phyloP scores from a whole-genome alignment of 2,797 vertebrate genomes.

The Pseudocheirus occidentalis region DNA sequence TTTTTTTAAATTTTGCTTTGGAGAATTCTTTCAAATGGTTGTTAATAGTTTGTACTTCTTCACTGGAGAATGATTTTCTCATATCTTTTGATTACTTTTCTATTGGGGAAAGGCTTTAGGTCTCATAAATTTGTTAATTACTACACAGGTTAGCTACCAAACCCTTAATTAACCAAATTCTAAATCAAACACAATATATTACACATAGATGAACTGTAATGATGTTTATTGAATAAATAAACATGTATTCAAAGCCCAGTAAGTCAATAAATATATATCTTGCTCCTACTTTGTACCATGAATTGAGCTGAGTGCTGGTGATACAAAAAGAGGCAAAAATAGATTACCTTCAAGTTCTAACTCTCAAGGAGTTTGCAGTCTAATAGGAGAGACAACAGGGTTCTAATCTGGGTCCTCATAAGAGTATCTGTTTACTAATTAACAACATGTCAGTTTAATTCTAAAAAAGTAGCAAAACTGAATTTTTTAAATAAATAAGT shows the following conservation, averaged over 20 bases:
- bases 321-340: neutral
- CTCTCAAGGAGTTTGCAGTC: neutral
- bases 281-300: neutral
- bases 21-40: neutral
- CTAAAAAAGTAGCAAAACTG: neutral
- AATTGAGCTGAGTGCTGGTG: neutral
- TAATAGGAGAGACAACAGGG: neutral
- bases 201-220: neutral
- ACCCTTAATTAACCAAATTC: neutral
- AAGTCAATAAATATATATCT: neutral
- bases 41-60: neutral
- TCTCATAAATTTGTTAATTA: neutral
- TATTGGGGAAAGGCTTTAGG: neutral
- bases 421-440: neutral
- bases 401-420: neutral
- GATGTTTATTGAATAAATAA: neutral
- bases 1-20: neutral
- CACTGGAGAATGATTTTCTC: neutral
- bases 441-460: neutral
- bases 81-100: neutral
- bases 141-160: neutral
- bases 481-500: neutral
- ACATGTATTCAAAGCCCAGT: neutral
- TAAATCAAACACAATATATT: neutral
- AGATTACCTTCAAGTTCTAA: neutral